Conservation (phyloP, 1,140 invertebrate genomes). For the Trichonephila clavipes region DNA sequence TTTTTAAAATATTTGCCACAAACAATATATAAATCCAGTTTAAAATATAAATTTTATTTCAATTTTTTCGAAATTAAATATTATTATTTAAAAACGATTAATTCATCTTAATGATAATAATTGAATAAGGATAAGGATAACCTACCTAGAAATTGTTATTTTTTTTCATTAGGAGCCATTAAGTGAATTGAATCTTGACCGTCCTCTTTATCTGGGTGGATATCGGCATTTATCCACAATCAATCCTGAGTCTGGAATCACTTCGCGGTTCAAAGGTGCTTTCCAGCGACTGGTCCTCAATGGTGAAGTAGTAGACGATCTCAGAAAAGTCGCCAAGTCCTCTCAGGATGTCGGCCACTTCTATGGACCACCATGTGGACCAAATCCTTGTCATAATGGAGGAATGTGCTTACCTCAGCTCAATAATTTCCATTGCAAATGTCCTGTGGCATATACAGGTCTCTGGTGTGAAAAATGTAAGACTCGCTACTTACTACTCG, state of each 20-base stretch:
- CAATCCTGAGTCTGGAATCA: conserved; percentile 87
- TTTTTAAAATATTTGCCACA: too few relatives aligned
- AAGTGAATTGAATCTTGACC: conserved; percentile 91
- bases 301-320: conserved; percentile 84
- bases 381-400: conserved; percentile 87
- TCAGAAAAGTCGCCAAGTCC: conserved; percentile 80
- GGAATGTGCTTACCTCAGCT: conserved; percentile 89
- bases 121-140: too few relatives aligned
- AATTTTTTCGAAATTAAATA: too few relatives aligned
- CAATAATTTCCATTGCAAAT: conserved; percentile 87
- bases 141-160: too few relatives aligned
- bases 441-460: conserved; percentile 86
- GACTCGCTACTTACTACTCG: conserved; percentile 77
- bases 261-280: conserved; percentile 89
- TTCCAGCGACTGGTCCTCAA: conserved; percentile 92
- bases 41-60: too few relatives aligned
- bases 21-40: too few relatives aligned
- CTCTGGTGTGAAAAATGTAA: conserved; percentile 88
- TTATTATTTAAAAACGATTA: too few relatives aligned
- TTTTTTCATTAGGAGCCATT: conserved; percentile 84
- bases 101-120: too few relatives aligned
- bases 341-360: conserved; percentile 84
- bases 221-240: conserved; percentile 87
- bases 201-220: conserved; percentile 91
- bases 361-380: conserved; percentile 86